Evolutionary conservation across 2,113 vertebrate genomes (phyloP).

Genomic region (Blennius ocellaris): DNA sequence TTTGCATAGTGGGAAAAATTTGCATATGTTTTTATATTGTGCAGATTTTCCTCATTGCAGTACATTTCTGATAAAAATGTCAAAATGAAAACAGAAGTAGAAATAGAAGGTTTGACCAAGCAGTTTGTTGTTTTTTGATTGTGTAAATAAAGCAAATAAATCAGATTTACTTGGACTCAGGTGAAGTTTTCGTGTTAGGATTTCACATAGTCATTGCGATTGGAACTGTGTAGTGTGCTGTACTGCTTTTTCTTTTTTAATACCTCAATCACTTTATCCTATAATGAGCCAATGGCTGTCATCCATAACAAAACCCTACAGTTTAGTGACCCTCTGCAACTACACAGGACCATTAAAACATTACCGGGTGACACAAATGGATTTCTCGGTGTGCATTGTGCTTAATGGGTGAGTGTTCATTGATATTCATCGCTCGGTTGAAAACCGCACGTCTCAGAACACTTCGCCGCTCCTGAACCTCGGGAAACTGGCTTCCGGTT

Average conservation of each 20-base stretch:
- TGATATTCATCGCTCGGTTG: slow-evolving; percentile 4
- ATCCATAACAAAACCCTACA: slow-evolving; percentile 20
- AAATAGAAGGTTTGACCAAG: no score
- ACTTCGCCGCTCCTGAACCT: no score
- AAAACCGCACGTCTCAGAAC: background rate
- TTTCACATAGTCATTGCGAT: background rate
- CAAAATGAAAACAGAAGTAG: no score
- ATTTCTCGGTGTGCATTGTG: slow-evolving; percentile 18
- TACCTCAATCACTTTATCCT: slow-evolving; percentile 16
- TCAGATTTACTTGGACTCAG: background rate
- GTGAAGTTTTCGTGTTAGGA: background rate
- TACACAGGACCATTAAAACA: slow-evolving; percentile 23
- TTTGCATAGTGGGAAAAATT: no score
- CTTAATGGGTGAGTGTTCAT: slow-evolving; percentile 11
- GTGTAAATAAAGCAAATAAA: background rate
- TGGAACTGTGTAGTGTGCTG: no score
- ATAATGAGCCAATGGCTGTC: slow-evolving; percentile 24
- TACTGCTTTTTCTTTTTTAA: background rate
- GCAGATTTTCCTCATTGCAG: no score
- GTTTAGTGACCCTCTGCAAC: slow-evolving; percentile 32
- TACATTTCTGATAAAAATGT: no score
- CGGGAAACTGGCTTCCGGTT: no score
- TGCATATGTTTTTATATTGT: no score
- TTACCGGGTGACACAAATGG: slow-evolving; percentile 17
- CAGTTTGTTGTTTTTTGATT: no score